Base-by-base conservation (phyloP, 2,888 invertebrate genomes). In the Erebia palarica region DNA sequence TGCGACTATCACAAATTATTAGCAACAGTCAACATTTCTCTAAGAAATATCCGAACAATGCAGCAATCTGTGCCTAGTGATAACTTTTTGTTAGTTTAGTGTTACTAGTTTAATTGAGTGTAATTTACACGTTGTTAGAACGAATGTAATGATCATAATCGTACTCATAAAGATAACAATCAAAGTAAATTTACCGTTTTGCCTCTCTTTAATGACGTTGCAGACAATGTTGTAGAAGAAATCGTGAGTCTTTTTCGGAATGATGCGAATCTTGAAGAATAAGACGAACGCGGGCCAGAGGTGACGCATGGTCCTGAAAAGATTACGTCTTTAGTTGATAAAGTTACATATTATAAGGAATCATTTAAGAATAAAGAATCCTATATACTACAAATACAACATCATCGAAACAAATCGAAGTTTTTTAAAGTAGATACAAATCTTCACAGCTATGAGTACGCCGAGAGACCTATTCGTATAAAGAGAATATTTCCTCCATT, bases 201-300 rank as follows among this genome's bases (percentile, higher is more conserved):
- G 90, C 67, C 93, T 83, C 0, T 89, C 90, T 51, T 87, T 82
- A 44, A 93, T 77, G 1, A 93, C 93, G 51, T 83, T 87, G 1
- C 87, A 87, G 1, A 93, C 93, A 57, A 92, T 91, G 63, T 90
- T 90, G 76, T 85, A 87, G 82, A 93, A 93, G 79, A 93, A 93
- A 36, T 93, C 92, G 70, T 93, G 92, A 0, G 93, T 91, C 78
- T 87, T 91, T 82, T 88, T 90, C 53, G 93, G 93, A 75, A 93
- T 92, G 69, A 90, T 92, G 80, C 90, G 86, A 85, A 93, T 90
- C 55, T 86, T 82, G 77, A 93, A 90, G 83, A 92, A 91, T 71
- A 93, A 78, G 59, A 88, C 90, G 75, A 93, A 92, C 65, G 91
- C 90, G 0, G 93, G 93, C 93, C 93, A 93, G 70, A 92, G 90